Evolutionary conservation across 92 coral and sea anemone genomes (phyloP), one percentile per base, ranked within the genome.

Genomic region (Parazoanthus atlanticus): DNA sequence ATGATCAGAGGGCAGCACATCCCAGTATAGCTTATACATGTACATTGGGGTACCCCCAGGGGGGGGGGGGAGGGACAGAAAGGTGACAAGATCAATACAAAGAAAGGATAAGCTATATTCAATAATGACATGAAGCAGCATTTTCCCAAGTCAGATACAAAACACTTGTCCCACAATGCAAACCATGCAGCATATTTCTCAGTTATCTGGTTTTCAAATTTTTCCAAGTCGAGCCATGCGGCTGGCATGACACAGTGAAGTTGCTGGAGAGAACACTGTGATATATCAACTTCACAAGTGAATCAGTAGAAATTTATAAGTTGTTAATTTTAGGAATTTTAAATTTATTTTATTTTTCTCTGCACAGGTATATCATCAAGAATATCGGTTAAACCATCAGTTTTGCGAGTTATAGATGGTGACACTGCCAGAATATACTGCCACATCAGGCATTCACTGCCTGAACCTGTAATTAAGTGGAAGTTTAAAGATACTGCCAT

Each of bases 341-440:
- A 11, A 52, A 52, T 46, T 52, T 52, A 15, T 52, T 81, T 36
- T 31, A 41, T 46, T 28, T 13, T 54, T n/a, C 29, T 49, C 46
- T 23, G 61, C 66, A 15, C 88, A 97, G 99, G 97, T 58, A 76
- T 97, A 73, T 95, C 99, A 40, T 95, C 96, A 41, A 90, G 89
- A 75, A 87, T 97, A 41, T 58, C 91, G 71, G 90, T 90, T 29
- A 81, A 78, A 40, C 98, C 98, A 6, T 23, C 90, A 74, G 46
- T 64, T 58, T 72, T 89, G 76, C 91, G 36, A 32, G 94, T 91
- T 31, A 83, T 6, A 16, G 61, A 25, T 82, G 96, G 96, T 33
- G 99, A 95, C 82, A 92, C 93, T 8, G 94, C 99, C 23, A 86
- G 96, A 79, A 80, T 97, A 46, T 79, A 72, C 65, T 97, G 99